A percentile compares a stretch with the other conserved stretches of the same genome.
phyloP scores from a whole-genome alignment of 2,113 vertebrate genomes.

The Chascanopsetta lugubris region DNA sequence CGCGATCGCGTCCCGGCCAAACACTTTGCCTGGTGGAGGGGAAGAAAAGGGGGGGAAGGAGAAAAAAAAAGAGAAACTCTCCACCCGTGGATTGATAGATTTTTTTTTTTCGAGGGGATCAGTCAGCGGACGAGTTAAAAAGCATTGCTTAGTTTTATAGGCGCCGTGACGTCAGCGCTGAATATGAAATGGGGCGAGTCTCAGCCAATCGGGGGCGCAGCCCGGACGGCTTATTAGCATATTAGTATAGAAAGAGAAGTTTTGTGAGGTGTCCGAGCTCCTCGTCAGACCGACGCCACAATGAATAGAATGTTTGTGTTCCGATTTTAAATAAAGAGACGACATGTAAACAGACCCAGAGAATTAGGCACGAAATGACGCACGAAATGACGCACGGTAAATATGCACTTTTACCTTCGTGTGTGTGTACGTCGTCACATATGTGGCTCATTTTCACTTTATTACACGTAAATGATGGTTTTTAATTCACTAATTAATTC shows the following conservation, averaged over 20 bases:
- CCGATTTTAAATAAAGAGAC: slow-evolving; percentile 16
- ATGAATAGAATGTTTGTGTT: slow-evolving; percentile 73
- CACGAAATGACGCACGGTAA: slow-evolving; percentile 10
- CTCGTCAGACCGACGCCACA: slow-evolving; percentile 87
- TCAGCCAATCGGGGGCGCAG: slow-evolving; percentile 86
- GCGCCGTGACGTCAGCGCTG: slow-evolving; percentile 90
- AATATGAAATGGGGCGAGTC: slow-evolving; percentile 88
- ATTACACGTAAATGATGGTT: background rate
- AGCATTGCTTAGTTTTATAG: slow-evolving; percentile 98
- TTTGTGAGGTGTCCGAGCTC: slow-evolving; percentile 84
- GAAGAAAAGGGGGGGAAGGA: slow-evolving; percentile 32
- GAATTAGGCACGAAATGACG: background rate
- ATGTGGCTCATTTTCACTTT: background rate
- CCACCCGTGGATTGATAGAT: slow-evolving; percentile 82
- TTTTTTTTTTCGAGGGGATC: slow-evolving; percentile 83
- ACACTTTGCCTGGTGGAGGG: slow-evolving; percentile 76
- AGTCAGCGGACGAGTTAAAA: slow-evolving; percentile 95
- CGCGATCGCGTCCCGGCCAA: slow-evolving; percentile 82
- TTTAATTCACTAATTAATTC: background rate
- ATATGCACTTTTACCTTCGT: background rate
- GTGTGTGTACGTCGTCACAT: background rate
- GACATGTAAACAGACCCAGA: background rate
- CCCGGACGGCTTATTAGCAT: slow-evolving; percentile 88
- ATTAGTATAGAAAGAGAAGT: slow-evolving; percentile 90
- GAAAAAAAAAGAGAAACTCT: slow-evolving; percentile 70